A percentile compares a stretch with the other conserved stretches of the same genome.
phyloP scores from a whole-genome alignment of 2,888 invertebrate species.

The Brenthis daphne region DNA sequence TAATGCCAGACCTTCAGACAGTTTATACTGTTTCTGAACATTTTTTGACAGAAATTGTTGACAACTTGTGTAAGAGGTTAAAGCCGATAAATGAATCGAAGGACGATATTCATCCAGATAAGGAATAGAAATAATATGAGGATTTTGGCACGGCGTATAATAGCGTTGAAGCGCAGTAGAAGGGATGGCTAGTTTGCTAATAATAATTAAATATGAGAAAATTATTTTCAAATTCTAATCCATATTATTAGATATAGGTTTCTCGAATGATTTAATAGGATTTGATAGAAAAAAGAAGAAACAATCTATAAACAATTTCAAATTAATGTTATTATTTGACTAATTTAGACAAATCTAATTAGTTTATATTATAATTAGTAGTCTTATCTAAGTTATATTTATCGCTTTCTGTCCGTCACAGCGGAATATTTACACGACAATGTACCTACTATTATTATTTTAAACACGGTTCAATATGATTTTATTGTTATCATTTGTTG shows the following conservation, averaged over 20 bases:
- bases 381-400: conserved; percentile 34
- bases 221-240: too few relatives aligned
- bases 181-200: too few relatives aligned
- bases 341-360: conserved; percentile 33
- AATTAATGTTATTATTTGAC: conserved; percentile 23
- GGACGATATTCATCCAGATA: too few relatives aligned
- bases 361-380: conserved; percentile 32
- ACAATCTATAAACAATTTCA: background rate
- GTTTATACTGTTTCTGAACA: too few relatives aligned
- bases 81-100: too few relatives aligned
- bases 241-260: background rate
- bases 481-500: conserved; percentile 27
- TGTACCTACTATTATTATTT: conserved; percentile 26
- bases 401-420: conserved; percentile 33
- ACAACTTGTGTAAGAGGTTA: too few relatives aligned
- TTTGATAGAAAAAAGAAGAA: background rate
- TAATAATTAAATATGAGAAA: too few relatives aligned
- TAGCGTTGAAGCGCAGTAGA: too few relatives aligned
- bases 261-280: background rate
- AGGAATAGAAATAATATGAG: too few relatives aligned
- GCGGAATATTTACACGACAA: conserved; percentile 30
- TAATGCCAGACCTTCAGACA: too few relatives aligned
- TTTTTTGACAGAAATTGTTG: too few relatives aligned
- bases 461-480: conserved; percentile 27
- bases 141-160: too few relatives aligned